Conservation (phyloP, 2,797 vertebrate genomes). For the Pogonophryne albipinna region DNA sequence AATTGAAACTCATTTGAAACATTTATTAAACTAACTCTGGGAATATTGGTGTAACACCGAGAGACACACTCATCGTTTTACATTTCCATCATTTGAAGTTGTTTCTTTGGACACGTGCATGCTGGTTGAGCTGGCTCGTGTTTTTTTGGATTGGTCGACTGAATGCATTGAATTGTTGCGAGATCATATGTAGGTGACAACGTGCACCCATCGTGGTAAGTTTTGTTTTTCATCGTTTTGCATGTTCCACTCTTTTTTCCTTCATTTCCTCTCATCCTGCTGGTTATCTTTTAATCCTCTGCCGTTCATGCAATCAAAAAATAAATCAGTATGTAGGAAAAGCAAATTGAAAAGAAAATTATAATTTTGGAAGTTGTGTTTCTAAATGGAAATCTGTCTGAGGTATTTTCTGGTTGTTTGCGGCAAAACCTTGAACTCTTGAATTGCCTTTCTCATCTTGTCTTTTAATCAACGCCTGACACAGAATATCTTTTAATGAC, state of each 20-base stretch:
- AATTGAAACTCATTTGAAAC: slow-evolving; percentile 10
- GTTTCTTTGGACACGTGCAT: slow-evolving; percentile 87
- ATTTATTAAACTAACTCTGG: background rate
- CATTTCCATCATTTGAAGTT: slow-evolving; percentile 57
- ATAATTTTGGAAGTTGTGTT: background rate
- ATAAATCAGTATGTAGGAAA: background rate
- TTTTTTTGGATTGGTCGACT: slow-evolving; percentile 62
- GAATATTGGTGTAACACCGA: background rate
- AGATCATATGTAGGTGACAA: slow-evolving; percentile 59
- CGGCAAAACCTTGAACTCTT: background rate
- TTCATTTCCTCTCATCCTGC: slow-evolving; percentile 34
- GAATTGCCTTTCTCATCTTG: background rate
- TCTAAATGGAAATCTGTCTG: slow-evolving; percentile 12
- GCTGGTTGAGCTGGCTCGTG: slow-evolving; percentile 92
- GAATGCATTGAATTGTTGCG: slow-evolving; percentile 57
- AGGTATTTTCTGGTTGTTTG: slow-evolving; percentile 44
- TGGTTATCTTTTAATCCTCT: slow-evolving; percentile 11
- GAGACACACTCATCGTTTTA: slow-evolving; percentile 53
- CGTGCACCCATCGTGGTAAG: slow-evolving; percentile 74
- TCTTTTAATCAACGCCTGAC: background rate
- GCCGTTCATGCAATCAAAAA: slow-evolving; percentile 32
- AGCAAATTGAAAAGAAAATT: background rate
- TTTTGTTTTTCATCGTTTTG: slow-evolving; percentile 55
- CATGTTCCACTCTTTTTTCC: slow-evolving; percentile 40
- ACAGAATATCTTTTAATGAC: background rate